Conservation (phyloP, 2,888 invertebrate genomes). For the Stratiomys singularior region DNA sequence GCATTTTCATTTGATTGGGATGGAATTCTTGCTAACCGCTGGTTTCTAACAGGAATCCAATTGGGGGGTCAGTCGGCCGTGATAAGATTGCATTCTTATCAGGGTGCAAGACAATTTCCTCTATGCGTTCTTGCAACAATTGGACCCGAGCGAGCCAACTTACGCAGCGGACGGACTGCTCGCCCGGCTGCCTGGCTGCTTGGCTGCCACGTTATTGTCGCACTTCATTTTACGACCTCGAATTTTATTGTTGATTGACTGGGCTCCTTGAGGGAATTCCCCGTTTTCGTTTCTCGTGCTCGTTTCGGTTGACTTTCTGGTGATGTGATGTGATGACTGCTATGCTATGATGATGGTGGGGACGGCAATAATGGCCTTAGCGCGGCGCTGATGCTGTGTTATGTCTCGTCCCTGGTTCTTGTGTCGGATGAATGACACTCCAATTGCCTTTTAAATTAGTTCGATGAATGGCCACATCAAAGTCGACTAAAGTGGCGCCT, state of each 20-base stretch:
- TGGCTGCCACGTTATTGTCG: neutral
- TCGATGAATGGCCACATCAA: slow-evolving; percentile 51
- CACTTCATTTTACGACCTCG: slow-evolving; percentile 25
- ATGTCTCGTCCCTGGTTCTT: slow-evolving; percentile 41
- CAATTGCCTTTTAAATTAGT: slow-evolving; percentile 49
- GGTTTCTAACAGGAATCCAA: neutral
- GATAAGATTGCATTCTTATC: slow-evolving; percentile 21
- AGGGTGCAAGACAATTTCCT: slow-evolving; percentile 8
- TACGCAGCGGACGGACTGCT: neutral
- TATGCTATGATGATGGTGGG: slow-evolving; percentile 6
- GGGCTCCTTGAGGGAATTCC: slow-evolving; percentile 43
- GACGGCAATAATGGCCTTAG: slow-evolving; percentile 25
- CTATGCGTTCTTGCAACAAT: neutral
- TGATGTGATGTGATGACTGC: neutral
- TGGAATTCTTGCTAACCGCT: neutral
- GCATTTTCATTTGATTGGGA: neutral
- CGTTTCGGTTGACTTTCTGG: neutral
- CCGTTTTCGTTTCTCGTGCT: slow-evolving; percentile 27
- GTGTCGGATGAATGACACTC: slow-evolving; percentile 46
- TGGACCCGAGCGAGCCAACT: neutral
- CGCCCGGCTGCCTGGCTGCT: neutral
- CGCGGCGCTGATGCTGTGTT: slow-evolving; percentile 26
- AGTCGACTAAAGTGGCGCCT: slow-evolving; percentile 47
- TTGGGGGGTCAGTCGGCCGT: slow-evolving; percentile 10
- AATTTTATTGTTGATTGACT: slow-evolving; percentile 40